Evolutionary conservation across 2,797 vertebrate species (phyloP).

Genomic region (Malurus splendens): DNA sequence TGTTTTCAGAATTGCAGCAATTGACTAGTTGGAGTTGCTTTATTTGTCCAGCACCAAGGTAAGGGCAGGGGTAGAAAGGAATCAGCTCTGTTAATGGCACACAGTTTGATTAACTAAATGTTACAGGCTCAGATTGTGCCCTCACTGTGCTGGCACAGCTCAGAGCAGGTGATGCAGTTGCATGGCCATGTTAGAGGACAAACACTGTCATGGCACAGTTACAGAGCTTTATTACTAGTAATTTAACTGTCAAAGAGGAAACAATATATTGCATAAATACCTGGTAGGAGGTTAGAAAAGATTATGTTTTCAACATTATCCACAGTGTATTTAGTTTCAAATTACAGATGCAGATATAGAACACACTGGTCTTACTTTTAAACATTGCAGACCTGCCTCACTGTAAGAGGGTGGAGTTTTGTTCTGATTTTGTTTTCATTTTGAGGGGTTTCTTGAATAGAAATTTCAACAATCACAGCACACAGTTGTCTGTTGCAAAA

Average conservation of each 20-base stretch:
- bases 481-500: not conserved
- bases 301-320: not conserved
- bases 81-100: not conserved
- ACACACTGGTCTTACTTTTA: not conserved
- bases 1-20: not conserved
- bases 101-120: not conserved
- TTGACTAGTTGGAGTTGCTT: not conserved
- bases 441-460: not conserved
- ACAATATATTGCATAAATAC: not conserved
- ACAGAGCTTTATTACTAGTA: not conserved
- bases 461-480: not conserved
- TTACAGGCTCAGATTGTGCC: not conserved
- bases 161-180: not conserved
- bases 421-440: not conserved
- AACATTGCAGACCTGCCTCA: not conserved
- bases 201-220: not conserved
- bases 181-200: not conserved
- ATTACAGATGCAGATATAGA: not conserved
- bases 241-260: not conserved
- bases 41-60: not conserved
- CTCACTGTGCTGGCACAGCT: not conserved
- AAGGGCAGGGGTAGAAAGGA: not conserved
- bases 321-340: not conserved
- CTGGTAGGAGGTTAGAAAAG: not conserved
- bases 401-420: not conserved